A percentile compares a stretch with the other conserved stretches of the same genome.
These are phyloP conservation scores for Otolemur crassicaudatus DNA, from an alignment of 2,797 vertebrate species.

Conservation along the genomic window DNA sequence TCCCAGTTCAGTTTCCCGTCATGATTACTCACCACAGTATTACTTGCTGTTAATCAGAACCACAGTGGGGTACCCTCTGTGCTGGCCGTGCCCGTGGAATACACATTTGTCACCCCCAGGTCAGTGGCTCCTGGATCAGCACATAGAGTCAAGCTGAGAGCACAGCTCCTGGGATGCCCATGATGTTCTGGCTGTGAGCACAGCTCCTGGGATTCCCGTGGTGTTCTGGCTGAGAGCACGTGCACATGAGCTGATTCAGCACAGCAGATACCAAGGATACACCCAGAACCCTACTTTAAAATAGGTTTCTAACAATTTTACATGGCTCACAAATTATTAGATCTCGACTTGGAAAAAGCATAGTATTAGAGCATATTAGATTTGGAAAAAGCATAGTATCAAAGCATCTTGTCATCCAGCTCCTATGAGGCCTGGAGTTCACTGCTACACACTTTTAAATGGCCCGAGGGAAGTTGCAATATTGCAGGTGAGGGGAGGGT, in stretches of 20 bases:
- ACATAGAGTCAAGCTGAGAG: not conserved
- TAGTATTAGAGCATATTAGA: not conserved
- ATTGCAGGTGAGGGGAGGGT: fast-evolving
- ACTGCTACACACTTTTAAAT: fast-evolving
- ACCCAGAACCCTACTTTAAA: not conserved
- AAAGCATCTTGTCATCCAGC: not conserved
- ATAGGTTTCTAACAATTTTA: not conserved
- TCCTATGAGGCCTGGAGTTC: not conserved
- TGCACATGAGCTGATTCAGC: not conserved
- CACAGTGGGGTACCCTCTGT: not conserved
- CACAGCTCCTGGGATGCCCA: not conserved
- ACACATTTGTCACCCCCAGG: not conserved
- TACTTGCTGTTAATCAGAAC: conserved; percentile 9
- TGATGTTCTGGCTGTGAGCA: not conserved
- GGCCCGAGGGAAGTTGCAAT: fast-evolving
- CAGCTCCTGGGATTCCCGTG: not conserved
- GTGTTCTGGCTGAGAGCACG: not conserved
- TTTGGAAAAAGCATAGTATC: not conserved
- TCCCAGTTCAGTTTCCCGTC: not conserved
- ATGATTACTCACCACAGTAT: not conserved
- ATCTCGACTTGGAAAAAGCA: not conserved
- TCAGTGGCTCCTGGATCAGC: not conserved
- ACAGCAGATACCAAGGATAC: not conserved
- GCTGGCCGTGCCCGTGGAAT: not conserved
- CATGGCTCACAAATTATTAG: not conserved